Conservation (phyloP, 2,113 vertebrate genomes). For the Prochilodus magdalenae region DNA sequence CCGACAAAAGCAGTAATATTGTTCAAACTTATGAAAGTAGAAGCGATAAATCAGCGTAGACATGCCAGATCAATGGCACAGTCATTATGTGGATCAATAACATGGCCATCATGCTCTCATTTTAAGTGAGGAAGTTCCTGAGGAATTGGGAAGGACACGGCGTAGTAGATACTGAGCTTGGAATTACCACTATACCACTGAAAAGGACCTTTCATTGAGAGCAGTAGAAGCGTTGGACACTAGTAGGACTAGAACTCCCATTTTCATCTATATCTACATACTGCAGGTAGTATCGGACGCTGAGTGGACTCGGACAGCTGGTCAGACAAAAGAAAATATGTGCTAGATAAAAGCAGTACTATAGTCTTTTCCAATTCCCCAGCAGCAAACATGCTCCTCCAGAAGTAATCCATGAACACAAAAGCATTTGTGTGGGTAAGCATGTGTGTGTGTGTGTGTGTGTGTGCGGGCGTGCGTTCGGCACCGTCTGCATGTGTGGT, state of each 20-base stretch:
- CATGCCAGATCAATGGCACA: neutral
- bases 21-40: neutral
- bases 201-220: too few species aligned
- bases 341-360: neutral
- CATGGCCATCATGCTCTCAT: neutral
- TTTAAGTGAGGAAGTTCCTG: neutral
- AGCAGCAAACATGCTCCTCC: neutral
- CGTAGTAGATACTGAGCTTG: neutral
- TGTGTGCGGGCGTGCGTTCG: constrained; percentile 6
- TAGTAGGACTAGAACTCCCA: too few species aligned
- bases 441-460: constrained; percentile 26
- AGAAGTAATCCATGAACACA: constrained; percentile 11
- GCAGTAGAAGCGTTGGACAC: too few species aligned
- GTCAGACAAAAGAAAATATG: neutral
- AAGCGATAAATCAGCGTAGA: neutral
- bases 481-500: constrained; percentile 42
- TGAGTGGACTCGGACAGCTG: neutral
- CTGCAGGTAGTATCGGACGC: too few species aligned
- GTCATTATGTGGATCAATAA: neutral
- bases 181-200: neutral
- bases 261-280: too few species aligned
- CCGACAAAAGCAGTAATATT: neutral
- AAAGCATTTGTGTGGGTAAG: constrained; percentile 31
- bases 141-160: neutral
- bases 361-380: neutral